phyloP scores from a whole-genome alignment of 2,113 vertebrate genomes.

The Todiramphus saurophagus region DNA sequence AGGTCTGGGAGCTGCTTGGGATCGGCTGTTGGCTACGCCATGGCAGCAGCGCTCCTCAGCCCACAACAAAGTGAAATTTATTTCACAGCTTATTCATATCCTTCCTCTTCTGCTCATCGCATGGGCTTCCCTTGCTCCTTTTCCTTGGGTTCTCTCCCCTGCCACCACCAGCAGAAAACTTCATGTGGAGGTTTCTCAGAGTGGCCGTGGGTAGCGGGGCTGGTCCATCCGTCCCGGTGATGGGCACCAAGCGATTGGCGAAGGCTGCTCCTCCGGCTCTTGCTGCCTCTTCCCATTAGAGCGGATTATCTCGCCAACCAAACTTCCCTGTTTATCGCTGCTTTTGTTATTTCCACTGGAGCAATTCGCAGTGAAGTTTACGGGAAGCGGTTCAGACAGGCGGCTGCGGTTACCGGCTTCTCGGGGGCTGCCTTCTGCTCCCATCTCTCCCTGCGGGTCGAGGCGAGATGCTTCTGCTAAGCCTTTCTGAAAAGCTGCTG shows the following conservation, averaged over 20 bases:
- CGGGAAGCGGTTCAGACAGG: not conserved
- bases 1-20: not conserved
- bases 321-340: not conserved
- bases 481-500: not conserved
- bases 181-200: fast-evolving
- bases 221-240: fast-evolving
- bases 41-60: fast-evolving
- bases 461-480: not conserved
- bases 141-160: not conserved
- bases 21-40: fast-evolving
- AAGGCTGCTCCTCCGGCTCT: slow-evolving; percentile 6
- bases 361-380: not conserved
- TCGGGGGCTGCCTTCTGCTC: not conserved
- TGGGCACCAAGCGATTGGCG: not conserved
- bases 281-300: slow-evolving; percentile 58
- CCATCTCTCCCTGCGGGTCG: fast-evolving
- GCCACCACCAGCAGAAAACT: not conserved
- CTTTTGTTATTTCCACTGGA: not conserved
- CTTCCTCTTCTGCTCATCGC: not conserved
- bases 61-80: not conserved
- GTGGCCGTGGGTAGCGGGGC: not conserved
- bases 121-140: not conserved
- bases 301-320: slow-evolving; percentile 14
- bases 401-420: not conserved
- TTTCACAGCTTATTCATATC: not conserved